Conservation (phyloP, 2,888 invertebrate genomes). For the Ennomos erosarius region DNA sequence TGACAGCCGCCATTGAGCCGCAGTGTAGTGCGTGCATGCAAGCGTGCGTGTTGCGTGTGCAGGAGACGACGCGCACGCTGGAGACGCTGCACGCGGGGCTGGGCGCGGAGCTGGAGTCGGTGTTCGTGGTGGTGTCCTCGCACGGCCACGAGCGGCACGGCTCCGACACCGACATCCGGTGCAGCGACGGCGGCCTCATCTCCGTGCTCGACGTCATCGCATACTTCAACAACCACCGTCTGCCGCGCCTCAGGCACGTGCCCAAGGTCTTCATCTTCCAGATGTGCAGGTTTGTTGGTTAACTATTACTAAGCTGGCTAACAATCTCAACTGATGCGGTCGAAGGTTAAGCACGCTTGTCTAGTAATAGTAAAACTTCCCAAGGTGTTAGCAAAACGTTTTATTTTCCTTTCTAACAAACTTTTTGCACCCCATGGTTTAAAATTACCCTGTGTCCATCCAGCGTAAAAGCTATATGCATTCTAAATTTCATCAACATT, state of each 20-base stretch:
- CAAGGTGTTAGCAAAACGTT: no score
- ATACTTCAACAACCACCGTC: constrained; percentile 84
- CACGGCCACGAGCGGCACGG: constrained; percentile 84
- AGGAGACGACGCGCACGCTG: constrained; percentile 73
- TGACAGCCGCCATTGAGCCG: no score
- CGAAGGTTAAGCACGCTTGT: no score
- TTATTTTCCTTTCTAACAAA: no score
- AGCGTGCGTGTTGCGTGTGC: no score
- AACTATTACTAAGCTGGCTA: no score
- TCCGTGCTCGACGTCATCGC: constrained; percentile 83
- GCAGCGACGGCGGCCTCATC: constrained; percentile 82
- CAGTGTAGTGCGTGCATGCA: no score
- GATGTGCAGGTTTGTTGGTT: constrained; percentile 83
- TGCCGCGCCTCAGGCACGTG: constrained; percentile 82
- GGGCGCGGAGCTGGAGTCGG: constrained; percentile 80
- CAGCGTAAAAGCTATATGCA: neutral
- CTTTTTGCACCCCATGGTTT: no score
- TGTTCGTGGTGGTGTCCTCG: constrained; percentile 88
- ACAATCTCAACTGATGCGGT: no score
- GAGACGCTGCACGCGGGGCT: constrained; percentile 65
- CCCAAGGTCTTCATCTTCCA: constrained; percentile 92
- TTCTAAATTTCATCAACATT: neutral
- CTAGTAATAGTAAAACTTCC: no score
- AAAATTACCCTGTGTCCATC: no score
- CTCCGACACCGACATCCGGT: constrained; percentile 84